Percentiles rank a stretch among this genome's conserved stretches.
phyloP scores from a whole-genome alignment of 2,113 vertebrate genomes.

The Psettodes erumei region DNA sequence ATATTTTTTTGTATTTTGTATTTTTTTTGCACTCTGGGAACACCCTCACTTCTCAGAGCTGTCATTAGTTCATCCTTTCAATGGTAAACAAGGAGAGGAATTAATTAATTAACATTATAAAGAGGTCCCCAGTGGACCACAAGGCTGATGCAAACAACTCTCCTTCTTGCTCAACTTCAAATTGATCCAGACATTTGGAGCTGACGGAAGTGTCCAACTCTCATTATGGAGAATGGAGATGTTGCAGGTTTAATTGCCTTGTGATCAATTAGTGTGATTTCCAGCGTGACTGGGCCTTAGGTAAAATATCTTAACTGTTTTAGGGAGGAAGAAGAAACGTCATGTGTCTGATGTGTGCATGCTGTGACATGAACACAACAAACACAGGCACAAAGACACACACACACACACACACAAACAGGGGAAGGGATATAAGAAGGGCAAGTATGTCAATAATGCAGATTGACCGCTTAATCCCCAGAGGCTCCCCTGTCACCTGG shows the following conservation, averaged over 20 bases:
- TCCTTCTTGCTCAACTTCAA: conserved; percentile 29
- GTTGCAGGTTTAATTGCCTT: conserved; percentile 8
- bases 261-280: conserved; percentile 42
- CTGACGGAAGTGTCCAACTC: conserved; percentile 31
- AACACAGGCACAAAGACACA: conserved; percentile 14
- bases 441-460: conserved; percentile 71
- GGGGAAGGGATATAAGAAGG: conserved; percentile 50
- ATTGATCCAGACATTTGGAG: conserved; percentile 23
- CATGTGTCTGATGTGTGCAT: background rate
- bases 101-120: conserved; percentile 4
- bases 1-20: too few species aligned
- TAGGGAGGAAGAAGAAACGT: background rate
- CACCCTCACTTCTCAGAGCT: conserved; percentile 21
- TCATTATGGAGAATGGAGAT: conserved; percentile 43
- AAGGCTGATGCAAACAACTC: conserved; percentile 44
- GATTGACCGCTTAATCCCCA: conserved; percentile 74
- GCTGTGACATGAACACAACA: background rate
- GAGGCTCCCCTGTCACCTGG: conserved; percentile 49
- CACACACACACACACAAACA: conserved; percentile 20
- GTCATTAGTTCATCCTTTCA: conserved; percentile 47
- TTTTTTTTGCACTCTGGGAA: conserved; percentile 8
- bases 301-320: background rate
- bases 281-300: background rate
- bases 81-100: conserved; percentile 43
- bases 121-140: conserved; percentile 37